These are phyloP conservation scores for Anagyrus pseudococci DNA, from an alignment of 2,888 invertebrate genomes.

Conservation along the genomic window DNA sequence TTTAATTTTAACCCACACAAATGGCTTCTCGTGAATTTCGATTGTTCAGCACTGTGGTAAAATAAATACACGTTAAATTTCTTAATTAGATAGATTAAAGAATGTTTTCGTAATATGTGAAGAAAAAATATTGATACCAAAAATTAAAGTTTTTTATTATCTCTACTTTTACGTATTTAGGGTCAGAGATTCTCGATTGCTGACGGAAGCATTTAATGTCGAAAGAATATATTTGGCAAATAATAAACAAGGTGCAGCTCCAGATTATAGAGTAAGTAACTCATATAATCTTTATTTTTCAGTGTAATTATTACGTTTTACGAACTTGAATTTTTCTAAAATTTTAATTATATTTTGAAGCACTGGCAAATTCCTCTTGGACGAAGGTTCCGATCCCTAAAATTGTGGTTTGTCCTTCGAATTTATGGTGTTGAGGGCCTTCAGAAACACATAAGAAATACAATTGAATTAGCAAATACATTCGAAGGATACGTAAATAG, in stretches of 20 bases:
- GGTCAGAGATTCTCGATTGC: constrained; percentile 80
- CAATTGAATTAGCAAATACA: constrained; percentile 76
- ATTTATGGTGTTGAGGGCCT: constrained; percentile 83
- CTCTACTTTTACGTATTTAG: constrained; percentile 54
- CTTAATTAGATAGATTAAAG: not conserved
- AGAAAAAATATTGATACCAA: not conserved
- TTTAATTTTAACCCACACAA: constrained; percentile 96
- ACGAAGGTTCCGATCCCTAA: constrained; percentile 85
- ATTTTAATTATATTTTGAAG: constrained; percentile 64
- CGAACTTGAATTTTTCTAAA: not conserved
- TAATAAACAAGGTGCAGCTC: constrained; percentile 69
- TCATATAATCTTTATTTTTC: not conserved
- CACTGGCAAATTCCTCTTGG: constrained; percentile 90
- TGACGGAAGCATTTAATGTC: constrained; percentile 87
- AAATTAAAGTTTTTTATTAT: constrained; percentile 5
- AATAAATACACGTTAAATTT: constrained; percentile 18
- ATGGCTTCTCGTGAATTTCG: constrained; percentile 94
- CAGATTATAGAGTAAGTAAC: constrained; percentile 67
- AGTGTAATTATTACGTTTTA: not conserved
- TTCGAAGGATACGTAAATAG: constrained; percentile 75
- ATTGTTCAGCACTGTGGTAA: constrained; percentile 90
- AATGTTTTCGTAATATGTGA: not conserved
- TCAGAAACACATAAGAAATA: constrained; percentile 77
- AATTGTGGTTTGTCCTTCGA: constrained; percentile 92
- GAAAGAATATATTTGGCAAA: constrained; percentile 89